Percentiles rank a stretch among this genome's conserved stretches.
phyloP scores from a whole-genome alignment of 2,888 invertebrate species.

The Andrena bicolor region DNA sequence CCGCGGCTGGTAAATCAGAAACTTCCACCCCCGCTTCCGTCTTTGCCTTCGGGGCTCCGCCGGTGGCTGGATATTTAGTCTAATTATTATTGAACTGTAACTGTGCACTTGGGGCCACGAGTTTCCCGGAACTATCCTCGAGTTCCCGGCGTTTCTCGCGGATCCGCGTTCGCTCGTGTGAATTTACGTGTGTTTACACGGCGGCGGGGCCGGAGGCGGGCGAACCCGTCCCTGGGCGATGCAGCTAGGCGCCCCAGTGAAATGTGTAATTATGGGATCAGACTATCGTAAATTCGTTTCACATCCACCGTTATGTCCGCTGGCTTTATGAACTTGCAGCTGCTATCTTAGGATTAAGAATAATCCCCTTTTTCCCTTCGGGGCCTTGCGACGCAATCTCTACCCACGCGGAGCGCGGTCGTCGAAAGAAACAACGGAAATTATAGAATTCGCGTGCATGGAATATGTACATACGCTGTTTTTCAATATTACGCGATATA shows the following conservation, averaged over 20 bases:
- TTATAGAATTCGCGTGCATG: no score
- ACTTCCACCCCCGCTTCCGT: constrained; percentile 3
- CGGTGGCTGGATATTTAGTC: constrained; percentile 11
- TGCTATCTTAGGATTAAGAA: constrained; percentile 20
- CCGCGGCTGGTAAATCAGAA: constrained; percentile 33
- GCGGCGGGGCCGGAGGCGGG: no score
- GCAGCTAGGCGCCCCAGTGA: constrained; percentile 1
- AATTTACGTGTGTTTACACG: constrained; percentile 28
- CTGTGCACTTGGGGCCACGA: neutral
- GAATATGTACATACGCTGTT: no score
- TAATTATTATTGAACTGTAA: constrained; percentile 42
- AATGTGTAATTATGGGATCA: constrained; percentile 14
- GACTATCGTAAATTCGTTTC: constrained; percentile 16
- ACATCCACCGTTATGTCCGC: neutral
- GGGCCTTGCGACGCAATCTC: neutral
- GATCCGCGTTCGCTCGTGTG: constrained; percentile 4
- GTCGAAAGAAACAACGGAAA: no score
- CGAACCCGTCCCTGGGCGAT: neutral
- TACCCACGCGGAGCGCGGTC: no score
- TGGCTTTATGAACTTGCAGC: neutral
- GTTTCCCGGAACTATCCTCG: constrained; percentile 7
- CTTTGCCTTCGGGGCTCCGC: neutral
- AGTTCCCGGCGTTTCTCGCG: neutral
- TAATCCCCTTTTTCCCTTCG: neutral
- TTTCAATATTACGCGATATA: neutral